These are phyloP conservation scores for Heliconius aoede DNA, from an alignment of 2,888 invertebrate species.

Conservation along the genomic window DNA sequence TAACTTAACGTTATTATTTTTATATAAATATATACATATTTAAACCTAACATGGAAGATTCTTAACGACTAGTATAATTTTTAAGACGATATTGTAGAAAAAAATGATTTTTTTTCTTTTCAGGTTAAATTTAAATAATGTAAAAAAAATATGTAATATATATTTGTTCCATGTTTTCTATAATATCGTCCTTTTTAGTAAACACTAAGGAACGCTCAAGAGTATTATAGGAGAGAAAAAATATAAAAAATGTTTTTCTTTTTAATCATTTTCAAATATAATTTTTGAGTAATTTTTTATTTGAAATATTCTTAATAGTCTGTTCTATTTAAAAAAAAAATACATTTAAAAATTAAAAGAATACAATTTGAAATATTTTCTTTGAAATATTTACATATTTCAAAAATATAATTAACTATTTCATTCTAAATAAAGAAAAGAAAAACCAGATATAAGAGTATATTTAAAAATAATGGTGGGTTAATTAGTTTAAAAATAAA, in stretches of 20 bases:
- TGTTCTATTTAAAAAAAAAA: background rate
- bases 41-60: constrained; percentile 26
- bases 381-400: no score
- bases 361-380: background rate
- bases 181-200: background rate
- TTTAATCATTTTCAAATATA: background rate
- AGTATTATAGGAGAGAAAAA: background rate
- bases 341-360: no score
- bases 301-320: no score
- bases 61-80: constrained; percentile 32
- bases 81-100: constrained; percentile 13
- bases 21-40: background rate
- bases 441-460: no score
- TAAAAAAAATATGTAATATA: constrained; percentile 1
- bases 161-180: background rate
- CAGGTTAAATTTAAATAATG: background rate
- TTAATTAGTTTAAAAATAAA: background rate
- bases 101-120: background rate
- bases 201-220: constrained; percentile 11
- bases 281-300: no score
- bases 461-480: background rate
- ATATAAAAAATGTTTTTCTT: background rate
- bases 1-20: background rate
- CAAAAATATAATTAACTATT: no score
- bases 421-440: no score